These are phyloP conservation scores for Hemicordylus capensis DNA, from an alignment of 2,113 vertebrate genomes.

Conservation along the genomic window DNA sequence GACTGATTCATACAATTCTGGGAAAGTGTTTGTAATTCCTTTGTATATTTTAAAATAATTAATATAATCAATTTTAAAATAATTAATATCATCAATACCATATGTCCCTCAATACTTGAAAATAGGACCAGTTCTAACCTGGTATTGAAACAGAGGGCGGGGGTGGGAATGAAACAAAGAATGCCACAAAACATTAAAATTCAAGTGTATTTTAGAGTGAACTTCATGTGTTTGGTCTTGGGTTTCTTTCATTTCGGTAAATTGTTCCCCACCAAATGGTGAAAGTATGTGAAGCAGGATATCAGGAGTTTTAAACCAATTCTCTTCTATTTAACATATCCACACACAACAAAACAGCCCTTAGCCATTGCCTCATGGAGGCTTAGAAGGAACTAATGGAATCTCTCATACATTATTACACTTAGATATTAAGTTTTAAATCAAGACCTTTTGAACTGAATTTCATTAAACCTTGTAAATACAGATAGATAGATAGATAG, in stretches of 20 bases:
- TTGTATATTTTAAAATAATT: too few species aligned
- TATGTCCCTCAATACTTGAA: neutral
- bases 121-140: neutral
- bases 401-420: neutral
- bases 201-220: neutral
- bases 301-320: neutral
- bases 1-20: too few species aligned
- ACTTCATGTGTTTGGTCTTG: neutral
- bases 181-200: neutral
- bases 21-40: too few species aligned
- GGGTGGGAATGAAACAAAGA: neutral
- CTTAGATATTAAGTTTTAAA: neutral
- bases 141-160: neutral
- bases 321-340: neutral
- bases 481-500: too few species aligned
- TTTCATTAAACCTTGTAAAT: neutral
- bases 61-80: too few species aligned
- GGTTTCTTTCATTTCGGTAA: neutral
- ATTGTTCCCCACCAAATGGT: neutral
- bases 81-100: neutral
- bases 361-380: neutral
- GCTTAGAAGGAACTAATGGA: neutral
- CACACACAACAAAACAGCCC: neutral
- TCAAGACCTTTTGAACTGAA: too few species aligned
- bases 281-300: neutral